Evolutionary conservation across 2,113 vertebrate genomes (phyloP), one percentile per base, ranked within the genome.

Genomic region (Nerophis ophidion): DNA sequence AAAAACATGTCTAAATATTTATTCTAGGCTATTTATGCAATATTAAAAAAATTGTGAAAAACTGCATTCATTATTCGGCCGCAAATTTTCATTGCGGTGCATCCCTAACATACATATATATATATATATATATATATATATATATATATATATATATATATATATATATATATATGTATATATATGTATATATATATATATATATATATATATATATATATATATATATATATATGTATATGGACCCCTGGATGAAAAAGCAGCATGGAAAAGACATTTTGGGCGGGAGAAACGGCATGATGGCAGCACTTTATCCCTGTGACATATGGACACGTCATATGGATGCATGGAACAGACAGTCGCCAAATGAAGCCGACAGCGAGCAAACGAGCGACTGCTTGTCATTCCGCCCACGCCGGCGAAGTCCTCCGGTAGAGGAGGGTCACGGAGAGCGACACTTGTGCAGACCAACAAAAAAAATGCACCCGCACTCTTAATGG

Each of bases 281-380:
- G 65, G 71, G 73, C 5, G 58, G 71, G 61, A 81, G 59, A 68
- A 76, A 78, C 76, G 61, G 71, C 68, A 36, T 42, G 66, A 56
- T 66, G 56, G 51, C 62, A 68, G 72, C 77, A 76, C 79, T 81
- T 71, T 62, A 80, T 81, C 81, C 71, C 66, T 15, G 65, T 86
- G 84, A 85, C 75, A 81, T 79, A 80, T 83, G 77, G 79, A 83
- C 76, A 74, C 71, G 75, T 84, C 85, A 83, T 74, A 76, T 70
- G 74, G 81, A 84, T 74, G 81, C 78, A 82, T 75, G 82, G 84
- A 80, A 72, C 83, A 79, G 84, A 88, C 84, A 80, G 70, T 59
- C 63, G 71, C 75, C 77, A 86, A 83, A 87, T 70, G 84, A 82
- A 71, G 44, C 60, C 40, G 10, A 44, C 40, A 63, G 79, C 73